Base-by-base conservation (phyloP, 2,888 invertebrate genomes). In the Seira sanloemensis region DNA sequence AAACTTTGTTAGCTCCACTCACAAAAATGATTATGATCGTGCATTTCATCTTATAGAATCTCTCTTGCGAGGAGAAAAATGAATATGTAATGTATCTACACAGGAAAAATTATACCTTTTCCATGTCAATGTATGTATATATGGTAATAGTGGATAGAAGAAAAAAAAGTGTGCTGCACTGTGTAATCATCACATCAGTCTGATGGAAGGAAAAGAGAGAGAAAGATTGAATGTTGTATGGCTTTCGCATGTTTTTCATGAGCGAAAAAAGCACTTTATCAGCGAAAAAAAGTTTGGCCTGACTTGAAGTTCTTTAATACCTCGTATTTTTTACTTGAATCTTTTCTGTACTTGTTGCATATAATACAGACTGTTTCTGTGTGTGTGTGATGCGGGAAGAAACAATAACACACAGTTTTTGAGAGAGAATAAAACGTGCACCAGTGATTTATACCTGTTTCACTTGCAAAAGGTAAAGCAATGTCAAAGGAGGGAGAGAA, bases 41-140 rank as follows among this genome's bases (percentile, higher is more conserved):
- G n/a, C 1, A 18, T 62, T 21, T 62, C 58, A 9, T 58, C 62
- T n/a, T n/a, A n/a, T n/a, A n/a, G n/a, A n/a, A n/a, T n/a, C n/a
- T n/a, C n/a, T n/a, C n/a, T n/a, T n/a, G n/a, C n/a, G n/a, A 27
- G 68, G 16, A 68, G 19, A 25, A 1, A 18, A 19, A n/a, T 46
- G 50, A 7, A 25, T 25, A 62, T 2, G 7, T 18, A 21, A 62
- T 62, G 62, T 62, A 21, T 9, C 2, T 68, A 46, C 21, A 46
- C 46, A 46, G 37, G 18, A 72, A 74, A 74, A 74, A 74, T 74
- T 74, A 65, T 37, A 74, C 62, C 27, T 74, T 74, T 62, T 65
- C 62, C 12, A 74, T 74, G 74, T 74, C 62, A 62, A 72, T 50
- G 58, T 50, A 23, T 19, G 74, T 65, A 25, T 65, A 74, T 65